Evolutionary conservation across 2,797 vertebrate species (phyloP), one percentile per base, ranked within the genome.

Genomic region (Echiichthys vipera): DNA sequence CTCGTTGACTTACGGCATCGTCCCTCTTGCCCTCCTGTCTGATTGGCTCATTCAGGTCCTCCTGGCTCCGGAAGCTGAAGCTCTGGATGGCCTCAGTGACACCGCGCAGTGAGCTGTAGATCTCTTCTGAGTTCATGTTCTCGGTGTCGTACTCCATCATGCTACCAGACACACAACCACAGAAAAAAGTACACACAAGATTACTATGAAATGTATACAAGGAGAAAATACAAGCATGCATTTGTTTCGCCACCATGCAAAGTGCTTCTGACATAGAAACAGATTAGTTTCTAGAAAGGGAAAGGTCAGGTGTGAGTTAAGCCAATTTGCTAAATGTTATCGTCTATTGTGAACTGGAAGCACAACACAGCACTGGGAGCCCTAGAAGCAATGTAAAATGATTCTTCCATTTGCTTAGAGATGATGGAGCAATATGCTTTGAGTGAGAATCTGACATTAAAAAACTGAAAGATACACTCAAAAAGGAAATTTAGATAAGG

Each of bases 121-220:
- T 98, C 94, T 99, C 97, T 64, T 99, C 98, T 2, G 97, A 97
- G 91, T 99, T 99, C 95, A 99, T 95, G 93, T 99, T 99, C 93
- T 99, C 98, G 1, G 97, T 98, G 91, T 98, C 97, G 55, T 98
- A 98, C 91, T 99, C 97, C 95, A 97, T 94, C 96, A 98, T 96
- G 94, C 97, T 99, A 61, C 25, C 73, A 65, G 51, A 85, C 56
- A 24, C 39, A 80, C 70, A 79, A 5, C 75, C 59, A 78, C 39
- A 83, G 7, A 69, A 5, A 74, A 29, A 51, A 27, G 61, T 0
- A 39, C 30, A 65, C 12, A 37, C 6, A 4, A 13, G 2, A 22
- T 32, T 40, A 9, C 39, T 6, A 39, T 34, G 0, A 40, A 22
- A 20, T 6, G 37, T 5, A 20, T 5, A 5, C n/a, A 5, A 14